phyloP scores from a whole-genome alignment of 2,797 vertebrate genomes.

The Tokudaia tokunoshimensis region DNA sequence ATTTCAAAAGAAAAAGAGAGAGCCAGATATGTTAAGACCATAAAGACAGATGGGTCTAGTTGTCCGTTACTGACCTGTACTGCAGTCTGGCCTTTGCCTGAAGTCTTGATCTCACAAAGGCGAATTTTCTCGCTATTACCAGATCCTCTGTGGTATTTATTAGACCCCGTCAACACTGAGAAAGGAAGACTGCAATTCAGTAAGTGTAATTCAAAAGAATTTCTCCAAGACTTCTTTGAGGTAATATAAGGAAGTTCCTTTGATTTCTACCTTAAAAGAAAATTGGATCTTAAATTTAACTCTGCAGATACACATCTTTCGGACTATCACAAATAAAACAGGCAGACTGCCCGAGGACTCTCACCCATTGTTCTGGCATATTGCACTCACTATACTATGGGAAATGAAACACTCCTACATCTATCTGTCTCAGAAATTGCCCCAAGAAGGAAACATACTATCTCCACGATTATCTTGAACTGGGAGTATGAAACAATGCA shows the following conservation, averaged over 20 bases:
- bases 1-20: slow-evolving; percentile 75
- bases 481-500: not conserved
- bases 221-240: slow-evolving; percentile 68
- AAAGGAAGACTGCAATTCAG: slow-evolving; percentile 53
- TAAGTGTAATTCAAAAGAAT: slow-evolving; percentile 70
- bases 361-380: slow-evolving; percentile 48
- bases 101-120: slow-evolving; percentile 10
- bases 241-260: slow-evolving; percentile 70
- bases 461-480: slow-evolving; percentile 53
- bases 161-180: slow-evolving; percentile 52
- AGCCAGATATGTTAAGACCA: slow-evolving; percentile 83
- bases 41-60: slow-evolving; percentile 79
- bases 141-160: slow-evolving; percentile 37
- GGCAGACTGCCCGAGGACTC: slow-evolving; percentile 50
- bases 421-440: slow-evolving; percentile 58
- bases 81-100: slow-evolving; percentile 40
- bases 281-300: slow-evolving; percentile 78
- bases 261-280: slow-evolving; percentile 76
- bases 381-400: not conserved
- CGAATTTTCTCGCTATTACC: not conserved
- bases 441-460: slow-evolving; percentile 19
- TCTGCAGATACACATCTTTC: slow-evolving; percentile 73
- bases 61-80: slow-evolving; percentile 76
- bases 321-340: slow-evolving; percentile 65
- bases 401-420: slow-evolving; percentile 47